Evolutionary conservation across 2,113 vertebrate genomes (phyloP), one percentile per base, ranked within the genome.

Genomic region (Centropus bengalensis): DNA sequence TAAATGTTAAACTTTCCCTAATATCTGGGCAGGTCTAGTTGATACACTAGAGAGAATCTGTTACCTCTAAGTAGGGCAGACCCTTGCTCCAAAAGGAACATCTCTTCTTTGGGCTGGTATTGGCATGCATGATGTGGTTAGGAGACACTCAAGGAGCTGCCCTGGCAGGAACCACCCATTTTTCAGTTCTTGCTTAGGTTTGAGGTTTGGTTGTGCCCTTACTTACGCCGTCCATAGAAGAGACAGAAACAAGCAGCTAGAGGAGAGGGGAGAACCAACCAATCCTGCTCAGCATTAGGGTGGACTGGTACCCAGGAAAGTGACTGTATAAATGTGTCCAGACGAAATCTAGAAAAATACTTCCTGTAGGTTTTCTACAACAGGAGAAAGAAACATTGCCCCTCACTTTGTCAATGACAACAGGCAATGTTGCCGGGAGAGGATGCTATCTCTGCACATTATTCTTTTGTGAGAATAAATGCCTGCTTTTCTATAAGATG

Each of bases 261-360:
- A 12, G 38, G 4, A 71, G 73, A 67, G 5, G 14, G 21, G 8
- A 80, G 22, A 79, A 38, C 22, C 3, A 52, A 52, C 5, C 28
- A 14, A 62, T 32, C 12, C 24, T 67, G 30, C 47, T 67, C 0
- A 2, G 11, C 14, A 86, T 16, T 23, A 70, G 32, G 0, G 0
- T 60, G 76, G 14, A 51, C 9, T 18, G 8, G 28, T 38, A 82
- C 21, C 15, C 33, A 56, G 14, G 16, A 40, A 77, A 83, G 23
- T 7, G 8, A 21, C 45, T 32, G 22, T n/a, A 58, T 42, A 78
- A 86, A 86, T 32, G 55, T 5, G 11, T n/a, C 23, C 60, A 47
- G 42, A 56, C 26, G 85, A 10, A 67, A 83, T 15, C 74, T 17
- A 52, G 13, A 55, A 44, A 58, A 75, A 84, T 27, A 55, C 30